Conservation (phyloP, 2,797 vertebrate genomes). For the Syndactyla subalaris region DNA sequence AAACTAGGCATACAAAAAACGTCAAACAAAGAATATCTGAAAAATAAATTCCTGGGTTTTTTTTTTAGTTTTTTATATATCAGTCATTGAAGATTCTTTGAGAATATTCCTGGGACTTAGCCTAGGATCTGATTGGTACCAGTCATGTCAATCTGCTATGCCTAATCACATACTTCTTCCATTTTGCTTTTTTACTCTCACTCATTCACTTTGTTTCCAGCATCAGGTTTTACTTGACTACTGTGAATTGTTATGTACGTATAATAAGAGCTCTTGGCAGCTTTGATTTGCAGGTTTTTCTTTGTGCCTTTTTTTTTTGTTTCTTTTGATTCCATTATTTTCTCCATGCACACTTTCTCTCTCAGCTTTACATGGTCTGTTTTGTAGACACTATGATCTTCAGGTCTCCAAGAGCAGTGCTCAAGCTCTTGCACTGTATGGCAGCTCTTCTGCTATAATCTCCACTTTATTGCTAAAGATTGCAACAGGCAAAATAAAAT, state of each 20-base stretch:
- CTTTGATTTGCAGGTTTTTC: neutral
- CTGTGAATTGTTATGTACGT: neutral
- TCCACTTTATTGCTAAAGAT: neutral
- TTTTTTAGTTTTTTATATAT: neutral
- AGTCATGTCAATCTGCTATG: neutral
- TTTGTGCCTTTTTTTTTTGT: neutral
- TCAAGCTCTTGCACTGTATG: neutral
- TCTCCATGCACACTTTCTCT: neutral
- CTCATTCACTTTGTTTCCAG: neutral
- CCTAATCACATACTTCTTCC: neutral
- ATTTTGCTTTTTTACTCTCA: neutral
- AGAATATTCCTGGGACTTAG: neutral
- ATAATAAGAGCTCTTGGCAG: neutral
- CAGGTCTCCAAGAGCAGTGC: neutral
- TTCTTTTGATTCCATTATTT: neutral
- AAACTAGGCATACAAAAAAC: neutral
- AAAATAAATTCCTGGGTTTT: neutral
- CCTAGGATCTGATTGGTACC: neutral
- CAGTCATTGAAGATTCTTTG: neutral
- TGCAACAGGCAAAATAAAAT: neutral
- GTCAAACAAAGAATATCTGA: neutral
- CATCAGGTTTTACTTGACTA: neutral
- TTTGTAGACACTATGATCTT: neutral
- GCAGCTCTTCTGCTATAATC: neutral
- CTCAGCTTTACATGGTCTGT: neutral